Evolutionary conservation across 2,113 vertebrate genomes (phyloP).

Genomic region (Jaculus jaculus): DNA sequence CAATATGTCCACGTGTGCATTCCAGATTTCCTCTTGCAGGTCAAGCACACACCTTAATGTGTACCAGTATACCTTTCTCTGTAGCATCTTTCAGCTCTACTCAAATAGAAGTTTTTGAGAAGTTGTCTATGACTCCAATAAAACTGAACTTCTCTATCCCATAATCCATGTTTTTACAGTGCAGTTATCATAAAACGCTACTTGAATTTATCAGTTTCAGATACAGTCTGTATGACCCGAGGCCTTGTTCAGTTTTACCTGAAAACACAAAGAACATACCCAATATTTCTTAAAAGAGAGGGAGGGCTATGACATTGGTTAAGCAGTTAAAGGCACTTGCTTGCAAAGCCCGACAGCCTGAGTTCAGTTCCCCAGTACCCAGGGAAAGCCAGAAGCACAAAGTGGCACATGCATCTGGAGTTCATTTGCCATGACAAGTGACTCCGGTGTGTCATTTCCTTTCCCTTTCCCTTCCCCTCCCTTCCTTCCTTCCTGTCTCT

Average conservation of each 20-base stretch:
- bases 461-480: no score
- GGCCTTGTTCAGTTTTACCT: neutral
- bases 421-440: no score
- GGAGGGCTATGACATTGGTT: neutral
- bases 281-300: neutral
- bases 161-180: neutral
- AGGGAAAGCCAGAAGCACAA: no score
- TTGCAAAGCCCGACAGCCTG: no score
- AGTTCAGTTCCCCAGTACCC: no score
- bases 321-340: no score
- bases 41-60: neutral
- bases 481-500: no score
- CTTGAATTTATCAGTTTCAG: neutral
- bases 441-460: no score
- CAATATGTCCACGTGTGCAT: neutral
- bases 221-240: neutral
- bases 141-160: neutral
- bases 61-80: neutral
- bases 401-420: no score
- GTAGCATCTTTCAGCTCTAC: neutral
- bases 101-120: neutral
- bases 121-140: neutral
- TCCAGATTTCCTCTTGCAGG: neutral
- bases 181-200: neutral
- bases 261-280: neutral